Percentiles rank a stretch among this genome's conserved stretches.
These are phyloP conservation scores for Colistium nudipinnis DNA, from an alignment of 2,113 vertebrate genomes.

Conservation along the genomic window DNA sequence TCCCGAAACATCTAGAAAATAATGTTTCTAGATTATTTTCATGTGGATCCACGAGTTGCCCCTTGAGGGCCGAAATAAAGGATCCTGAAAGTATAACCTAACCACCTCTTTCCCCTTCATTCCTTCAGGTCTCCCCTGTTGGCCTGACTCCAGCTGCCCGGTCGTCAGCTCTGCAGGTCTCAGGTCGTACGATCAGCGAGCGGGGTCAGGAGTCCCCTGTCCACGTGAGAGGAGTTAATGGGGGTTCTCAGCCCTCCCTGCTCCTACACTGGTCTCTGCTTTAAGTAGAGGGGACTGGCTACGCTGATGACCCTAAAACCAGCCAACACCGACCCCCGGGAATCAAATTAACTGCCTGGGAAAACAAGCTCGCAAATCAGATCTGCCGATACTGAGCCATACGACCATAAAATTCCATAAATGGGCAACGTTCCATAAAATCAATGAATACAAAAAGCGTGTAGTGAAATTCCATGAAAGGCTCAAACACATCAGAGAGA, in stretches of 20 bases:
- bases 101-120: constrained; percentile 17
- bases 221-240: constrained; percentile 69
- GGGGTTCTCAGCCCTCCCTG: constrained; percentile 66
- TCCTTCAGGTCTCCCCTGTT: neutral
- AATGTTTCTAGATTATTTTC: neutral
- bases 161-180: constrained; percentile 56
- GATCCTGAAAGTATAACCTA: neutral
- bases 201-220: constrained; percentile 62
- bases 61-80: neutral
- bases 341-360: constrained; percentile 69
- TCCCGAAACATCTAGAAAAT: too few species aligned
- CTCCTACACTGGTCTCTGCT: constrained; percentile 52
- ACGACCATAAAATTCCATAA: too few species aligned
- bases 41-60: neutral
- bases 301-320: constrained; percentile 57
- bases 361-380: constrained; percentile 65
- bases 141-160: constrained; percentile 37
- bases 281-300: constrained; percentile 68
- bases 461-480: too few species aligned
- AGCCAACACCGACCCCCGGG: constrained; percentile 52
- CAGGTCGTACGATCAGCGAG: constrained; percentile 55
- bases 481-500: too few species aligned
- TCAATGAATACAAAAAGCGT: too few species aligned
- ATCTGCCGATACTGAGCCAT: neutral
- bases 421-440: too few species aligned